phyloP scores from a whole-genome alignment of 2,797 vertebrate species.

The Esox masquinongy region DNA sequence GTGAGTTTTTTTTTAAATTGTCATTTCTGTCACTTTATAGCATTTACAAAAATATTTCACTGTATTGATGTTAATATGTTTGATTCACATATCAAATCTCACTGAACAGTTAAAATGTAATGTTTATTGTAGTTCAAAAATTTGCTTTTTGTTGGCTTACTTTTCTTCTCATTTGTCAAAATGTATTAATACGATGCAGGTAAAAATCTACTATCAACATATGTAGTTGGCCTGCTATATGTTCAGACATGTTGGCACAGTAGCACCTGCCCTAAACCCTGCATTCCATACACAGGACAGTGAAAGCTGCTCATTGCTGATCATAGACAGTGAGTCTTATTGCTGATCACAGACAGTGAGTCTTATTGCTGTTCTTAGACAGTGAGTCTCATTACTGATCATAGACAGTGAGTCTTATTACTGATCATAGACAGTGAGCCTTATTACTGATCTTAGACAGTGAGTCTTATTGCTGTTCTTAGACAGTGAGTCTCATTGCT shows the following conservation, averaged over 20 bases:
- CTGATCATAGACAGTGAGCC: no score
- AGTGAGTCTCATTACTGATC: neutral
- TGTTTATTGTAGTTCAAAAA: no score
- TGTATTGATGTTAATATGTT: no score
- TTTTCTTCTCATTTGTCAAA: no score
- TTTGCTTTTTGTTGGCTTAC: no score
- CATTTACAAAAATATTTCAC: no score
- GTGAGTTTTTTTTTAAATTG: no score
- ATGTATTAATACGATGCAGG: no score
- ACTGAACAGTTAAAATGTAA: no score
- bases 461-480: neutral
- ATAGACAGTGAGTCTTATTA: neutral
- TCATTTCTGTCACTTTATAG: no score
- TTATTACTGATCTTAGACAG: neutral
- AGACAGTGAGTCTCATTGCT: neutral
- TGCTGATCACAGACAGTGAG: neutral
- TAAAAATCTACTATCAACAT: neutral
- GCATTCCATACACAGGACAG: neutral
- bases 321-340: neutral
- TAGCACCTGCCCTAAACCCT: neutral
- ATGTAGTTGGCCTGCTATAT: neutral
- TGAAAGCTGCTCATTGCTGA: neutral
- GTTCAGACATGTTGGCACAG: slow-evolving; percentile 1
- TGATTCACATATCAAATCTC: no score
- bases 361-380: neutral